Base-by-base conservation (phyloP, 2,888 invertebrate genomes). In the Leucozona laternaria region DNA sequence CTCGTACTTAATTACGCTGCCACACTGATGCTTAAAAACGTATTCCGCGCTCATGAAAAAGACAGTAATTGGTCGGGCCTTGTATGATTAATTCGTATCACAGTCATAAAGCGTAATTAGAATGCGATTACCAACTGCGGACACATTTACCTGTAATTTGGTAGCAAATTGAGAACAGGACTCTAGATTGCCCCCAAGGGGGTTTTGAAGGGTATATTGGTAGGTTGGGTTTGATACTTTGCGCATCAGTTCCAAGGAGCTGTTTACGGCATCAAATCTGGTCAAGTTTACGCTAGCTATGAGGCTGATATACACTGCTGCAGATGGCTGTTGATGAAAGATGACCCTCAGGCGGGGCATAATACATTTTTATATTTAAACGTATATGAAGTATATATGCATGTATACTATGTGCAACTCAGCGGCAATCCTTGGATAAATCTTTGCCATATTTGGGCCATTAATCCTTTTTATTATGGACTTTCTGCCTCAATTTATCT, bases 71-170 rank as follows among this genome's bases (percentile, higher is more conserved):
- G 82, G 73, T 11, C 79, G 43, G 60, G 34, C 55, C 40, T 68
- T 50, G 78, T 84, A 50, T 82, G 86, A 82, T 82, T 86, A 86
- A 86, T 82, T 86, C 57, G 82, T 82, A 86, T 86, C 86, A 86
- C 86, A 73, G 85, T 85, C 85, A 85, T 85, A 85, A 85, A 77
- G 72, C 86, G 78, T 86, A 86, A 86, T 86, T 86, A 86, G 86
- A 86, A 86, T 86, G 79, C 86, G 86, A 82, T 86, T 86, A 82
- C 68, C 68, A 53, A 68, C 70, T 75, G 79, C 82, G 82, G 86
- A 86, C 78, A 82, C 75, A 86, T 82, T 86, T 86, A 75, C 82
- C 75, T 79, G 86, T 82, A 86, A 86, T 86, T 82, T 86, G 82
- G 81, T 86, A 75, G 86, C 82, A 58, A 86, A 66, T 82, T 78